Base-by-base conservation (phyloP, 2,888 invertebrate species). In the Agriotes lineatus region DNA sequence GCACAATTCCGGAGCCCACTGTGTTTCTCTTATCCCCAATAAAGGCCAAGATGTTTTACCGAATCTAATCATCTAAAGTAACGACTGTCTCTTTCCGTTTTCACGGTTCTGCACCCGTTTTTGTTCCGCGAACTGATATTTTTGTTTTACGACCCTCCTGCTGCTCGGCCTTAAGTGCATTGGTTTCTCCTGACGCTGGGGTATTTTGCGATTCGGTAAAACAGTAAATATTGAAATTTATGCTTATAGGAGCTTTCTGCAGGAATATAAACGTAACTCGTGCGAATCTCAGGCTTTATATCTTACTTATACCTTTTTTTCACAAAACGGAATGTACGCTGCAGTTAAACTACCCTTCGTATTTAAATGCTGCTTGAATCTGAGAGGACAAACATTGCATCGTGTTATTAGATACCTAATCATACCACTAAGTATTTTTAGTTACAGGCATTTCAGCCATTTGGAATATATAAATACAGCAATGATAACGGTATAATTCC, bases 181-280 rank as follows among this genome's bases (percentile, higher is more conserved):
- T 30, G 52, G 35, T 33, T 52, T 52, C 16, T 6, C 18, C 30
- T 33, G 52, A 22, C 48, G 33, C 33, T 52, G 12, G 35, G 35
- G 33, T 33, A 52, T 30, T 52, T 52, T 33, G 52, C 52, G 52
- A 52, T 52, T 33, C 48, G 12, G 48, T 48, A 48, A 48, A 48
- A 48, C 22, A 35, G 52, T 33, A 37, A 57, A 57, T 57, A 57
- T 57, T 57, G 57, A 57, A 39, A 57, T 57, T 57, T 57, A 57
- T 57, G 39, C 57, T 57, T 22, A 57, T 39, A 39, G 42, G 12
- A 19, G 12, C 57, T 57, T 37, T 57, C 39, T 14, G n/a, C 39
- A 20, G 33, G 57, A 39, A 39, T 57, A 57, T 22, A 54, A 54
- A 57, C 39, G 22, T 57, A 57, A 57, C 35, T 57, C 22, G 42